A percentile compares a stretch with the other conserved stretches of the same genome.
Evolutionary conservation across 2,888 invertebrate genomes (phyloP).

Genomic region (Deilephila elpenor): DNA sequence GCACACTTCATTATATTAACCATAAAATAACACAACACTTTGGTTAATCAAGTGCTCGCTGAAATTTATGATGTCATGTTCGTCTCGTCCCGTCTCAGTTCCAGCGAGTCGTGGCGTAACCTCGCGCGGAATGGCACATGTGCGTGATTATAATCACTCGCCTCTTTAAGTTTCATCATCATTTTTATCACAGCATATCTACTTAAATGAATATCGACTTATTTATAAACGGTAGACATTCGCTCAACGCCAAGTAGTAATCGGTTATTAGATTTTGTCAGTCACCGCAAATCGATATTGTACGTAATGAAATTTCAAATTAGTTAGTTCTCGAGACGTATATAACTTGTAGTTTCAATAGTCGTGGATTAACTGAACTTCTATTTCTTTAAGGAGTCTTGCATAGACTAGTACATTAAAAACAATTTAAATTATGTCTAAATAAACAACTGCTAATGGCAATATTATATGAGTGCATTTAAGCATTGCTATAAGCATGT

Average conservation of each 20-base stretch:
- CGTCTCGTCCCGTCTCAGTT: constrained; percentile 57
- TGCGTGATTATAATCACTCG: constrained; percentile 46
- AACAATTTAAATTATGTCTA: background rate
- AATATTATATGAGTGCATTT: background rate
- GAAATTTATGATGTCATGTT: constrained; percentile 60
- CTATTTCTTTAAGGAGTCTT: too few relatives aligned
- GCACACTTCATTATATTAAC: constrained; percentile 43
- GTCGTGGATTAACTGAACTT: too few relatives aligned
- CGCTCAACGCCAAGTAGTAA: background rate
- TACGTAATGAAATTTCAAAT: background rate
- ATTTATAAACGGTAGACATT: constrained; percentile 14
- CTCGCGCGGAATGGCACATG: constrained; percentile 63
- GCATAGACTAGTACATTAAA: too few relatives aligned
- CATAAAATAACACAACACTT: constrained; percentile 39
- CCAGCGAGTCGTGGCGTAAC: constrained; percentile 51
- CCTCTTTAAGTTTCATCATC: constrained; percentile 19
- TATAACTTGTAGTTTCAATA: background rate
- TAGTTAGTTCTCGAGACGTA: too few relatives aligned
- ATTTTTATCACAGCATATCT: constrained; percentile 8
- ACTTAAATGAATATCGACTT: constrained; percentile 23
- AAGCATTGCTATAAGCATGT: constrained; percentile 28
- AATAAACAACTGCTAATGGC: background rate
- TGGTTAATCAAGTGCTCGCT: constrained; percentile 51
- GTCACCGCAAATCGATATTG: constrained; percentile 1
- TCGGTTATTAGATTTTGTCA: background rate